phyloP scores from a whole-genome alignment of 37 sponge, comb jelly and placozoan genomes.

The Cliona cf. orientalis region DNA sequence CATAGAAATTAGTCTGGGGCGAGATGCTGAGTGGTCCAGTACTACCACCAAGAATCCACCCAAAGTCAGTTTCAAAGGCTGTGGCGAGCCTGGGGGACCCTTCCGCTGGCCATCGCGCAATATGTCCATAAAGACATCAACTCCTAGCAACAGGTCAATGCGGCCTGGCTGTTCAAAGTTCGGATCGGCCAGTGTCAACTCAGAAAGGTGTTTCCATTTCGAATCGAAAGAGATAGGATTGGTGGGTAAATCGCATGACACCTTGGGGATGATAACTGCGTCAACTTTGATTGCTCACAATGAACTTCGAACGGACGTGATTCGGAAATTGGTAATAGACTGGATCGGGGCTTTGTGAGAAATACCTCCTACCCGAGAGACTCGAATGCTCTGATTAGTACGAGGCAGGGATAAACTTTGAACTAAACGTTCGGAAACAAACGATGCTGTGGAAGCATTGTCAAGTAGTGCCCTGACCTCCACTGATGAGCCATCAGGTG shows the following conservation, averaged over 20 bases:
- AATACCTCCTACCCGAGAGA: slow-evolving; percentile 47
- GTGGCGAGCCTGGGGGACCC: slow-evolving; percentile 44
- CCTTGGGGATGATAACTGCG: slow-evolving; percentile 41
- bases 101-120: slow-evolving; percentile 50
- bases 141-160: slow-evolving; percentile 48
- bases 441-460: slow-evolving; percentile 42
- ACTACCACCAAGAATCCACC: slow-evolving; percentile 51
- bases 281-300: slow-evolving; percentile 22
- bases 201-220: slow-evolving; percentile 40
- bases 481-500: slow-evolving; percentile 56
- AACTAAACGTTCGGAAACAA: slow-evolving; percentile 54
- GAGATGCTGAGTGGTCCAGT: slow-evolving; percentile 10
- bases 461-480: slow-evolving; percentile 60
- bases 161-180: slow-evolving; percentile 37
- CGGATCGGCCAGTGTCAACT: slow-evolving; percentile 41
- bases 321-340: slow-evolving; percentile 28
- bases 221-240: slow-evolving; percentile 36
- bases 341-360: slow-evolving; percentile 31
- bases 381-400: slow-evolving; percentile 22
- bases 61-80: slow-evolving; percentile 44
- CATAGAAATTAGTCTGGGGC: not conserved
- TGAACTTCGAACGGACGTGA: slow-evolving; percentile 25
- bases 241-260: slow-evolving; percentile 42
- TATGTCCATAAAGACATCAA: slow-evolving; percentile 34
- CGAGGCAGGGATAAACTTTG: slow-evolving; percentile 41